Base-by-base conservation (phyloP, 2,797 vertebrate species). In the Mus minutoides region DNA sequence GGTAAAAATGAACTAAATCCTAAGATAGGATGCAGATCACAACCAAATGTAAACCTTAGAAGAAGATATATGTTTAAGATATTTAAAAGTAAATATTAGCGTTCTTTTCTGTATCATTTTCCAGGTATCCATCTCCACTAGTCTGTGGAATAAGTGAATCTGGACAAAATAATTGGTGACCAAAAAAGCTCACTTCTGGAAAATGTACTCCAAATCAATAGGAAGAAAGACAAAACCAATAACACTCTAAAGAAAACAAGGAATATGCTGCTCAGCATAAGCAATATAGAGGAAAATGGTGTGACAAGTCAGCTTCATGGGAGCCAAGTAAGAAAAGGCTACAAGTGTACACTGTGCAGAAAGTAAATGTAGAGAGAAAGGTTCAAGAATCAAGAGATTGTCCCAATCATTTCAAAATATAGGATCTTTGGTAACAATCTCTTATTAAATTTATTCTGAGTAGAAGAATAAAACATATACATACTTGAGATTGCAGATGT, bases 81-180 rank as follows among this genome's bases (percentile, higher is more conserved):
- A 82, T 82, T 90, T n/a, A 60, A 95, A 91, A 96, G 31, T 80
- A 92, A 94, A 58, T 82, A 9, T n/a, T 56, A 58, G 14, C 60
- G 84, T 40, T 26, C 80, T 78, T 92, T 92, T 54, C 12, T 54
- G 3, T 73, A 94, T 17, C 40, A 92, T 77, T 90, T 94, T 89
- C 69, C 21, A 0, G 90, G 3, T 60, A 78, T 83, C 19, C 21
- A 79, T 49, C 2, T 87, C 17, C 4, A 43, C 40, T 90, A 92
- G 9, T 13, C 49, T 71, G 43, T 40, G 90, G 79, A 86, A 90
- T 9, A 73, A 31, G 13, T 77, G 58, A 88, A 37, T 92, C 26
- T 62, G 11, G 11, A 94, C 10, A 95, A 95, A 96, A 80, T 49
- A 92, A 73, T n/a, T 31, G 60, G 16, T 87, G 64, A 76, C 29